Base-by-base conservation (phyloP, 2,888 invertebrate genomes). In the Palloptera scutellata region DNA sequence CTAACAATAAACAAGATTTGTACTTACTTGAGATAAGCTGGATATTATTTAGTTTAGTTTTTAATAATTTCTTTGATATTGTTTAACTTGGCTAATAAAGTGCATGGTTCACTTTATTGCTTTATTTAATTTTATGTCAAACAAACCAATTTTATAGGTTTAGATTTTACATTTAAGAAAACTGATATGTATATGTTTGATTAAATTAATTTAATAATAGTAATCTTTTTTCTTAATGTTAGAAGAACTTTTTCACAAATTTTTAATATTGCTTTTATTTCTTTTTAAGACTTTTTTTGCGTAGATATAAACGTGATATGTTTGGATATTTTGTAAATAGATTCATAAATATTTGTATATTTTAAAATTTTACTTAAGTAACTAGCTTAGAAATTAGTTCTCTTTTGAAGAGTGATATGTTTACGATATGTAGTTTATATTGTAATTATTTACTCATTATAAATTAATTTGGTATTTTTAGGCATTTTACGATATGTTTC, bases 381-480 rank as follows among this genome's bases (percentile, higher is more conserved):
- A 64, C 48, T 57, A 63, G 64, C 48, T 57, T 64, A 58, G 13
- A 63, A 55, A 67, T 71, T 70, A 71, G 71, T 72, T 62, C 79
- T 75, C 79, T 80, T 79, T 77, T 69, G 51, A 77, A 80, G 80
- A 78, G 77, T 80, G 79, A 79, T 79, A 79, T 79, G 79, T 79
- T 78, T 80, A 77, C 75, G 79, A 79, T 79, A 75, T 73, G 68
- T 73, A 74, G 68, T 73, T 74, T 66, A 40, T 70, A 52, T 42
- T 71, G 71, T 74, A 75, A 12, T 53, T 10, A 40, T 76, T 79
- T 79, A 63, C 71, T 74, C 77, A 77, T 77, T 59, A n/a, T 19
- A 15, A 15, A 19, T 19, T n/a, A n/a, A n/a, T 54, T 12, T n/a
- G 20, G 12, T 19, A n/a, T 5, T 54, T 54, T 54, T 12, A 54